Conservation (phyloP, 2,888 invertebrate species). For the Lepidocyrtoides sp. region DNA sequence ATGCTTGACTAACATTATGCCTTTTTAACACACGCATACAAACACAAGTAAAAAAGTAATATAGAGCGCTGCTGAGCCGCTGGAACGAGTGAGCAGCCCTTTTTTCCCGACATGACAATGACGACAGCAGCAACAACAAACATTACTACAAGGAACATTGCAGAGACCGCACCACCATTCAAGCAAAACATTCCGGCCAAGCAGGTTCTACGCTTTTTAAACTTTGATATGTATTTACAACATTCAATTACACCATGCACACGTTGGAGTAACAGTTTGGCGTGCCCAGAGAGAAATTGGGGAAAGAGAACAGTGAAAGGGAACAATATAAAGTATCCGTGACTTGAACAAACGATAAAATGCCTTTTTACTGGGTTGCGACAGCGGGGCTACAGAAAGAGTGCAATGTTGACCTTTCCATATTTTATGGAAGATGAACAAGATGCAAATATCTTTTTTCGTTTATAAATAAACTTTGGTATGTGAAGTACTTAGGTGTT, state of each 20-base stretch:
- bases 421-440: background rate
- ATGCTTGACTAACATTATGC: conserved; percentile 40
- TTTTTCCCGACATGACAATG: background rate
- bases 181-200: background rate
- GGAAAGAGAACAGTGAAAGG: background rate
- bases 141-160: conserved; percentile 1
- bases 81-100: too few relatives aligned
- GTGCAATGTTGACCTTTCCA: background rate
- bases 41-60: conserved; percentile 8
- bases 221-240: background rate
- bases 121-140: conserved; percentile 33
- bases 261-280: background rate
- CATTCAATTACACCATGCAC: conserved; percentile 20
- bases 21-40: background rate
- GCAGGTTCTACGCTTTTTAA: conserved; percentile 1
- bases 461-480: background rate
- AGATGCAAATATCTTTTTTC: background rate
- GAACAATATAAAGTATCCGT: background rate
- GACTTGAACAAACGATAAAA: background rate
- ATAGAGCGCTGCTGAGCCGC: background rate
- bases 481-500: too few relatives aligned
- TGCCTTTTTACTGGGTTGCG: background rate
- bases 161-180: background rate
- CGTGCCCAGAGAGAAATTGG: background rate
- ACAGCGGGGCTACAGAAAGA: background rate